phyloP scores from a whole-genome alignment of 2,888 invertebrate species.

The Mayetiola destructor region DNA sequence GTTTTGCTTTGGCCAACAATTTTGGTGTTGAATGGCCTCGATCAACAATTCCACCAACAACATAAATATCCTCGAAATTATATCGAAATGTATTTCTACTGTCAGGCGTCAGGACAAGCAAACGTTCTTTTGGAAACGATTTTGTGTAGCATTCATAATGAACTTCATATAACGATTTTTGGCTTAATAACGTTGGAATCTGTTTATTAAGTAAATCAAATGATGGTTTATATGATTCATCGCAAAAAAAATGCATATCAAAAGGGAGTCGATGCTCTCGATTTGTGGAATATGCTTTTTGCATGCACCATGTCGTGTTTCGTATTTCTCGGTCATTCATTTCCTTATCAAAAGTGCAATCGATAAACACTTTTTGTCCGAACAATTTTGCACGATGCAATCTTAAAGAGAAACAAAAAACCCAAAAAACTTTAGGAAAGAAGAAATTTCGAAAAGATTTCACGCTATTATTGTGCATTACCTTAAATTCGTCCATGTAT shows the following conservation, averaged over 20 bases:
- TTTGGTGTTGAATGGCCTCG: slow-evolving; percentile 50
- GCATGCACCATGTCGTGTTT: no score
- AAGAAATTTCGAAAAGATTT: not conserved
- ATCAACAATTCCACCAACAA: slow-evolving; percentile 74
- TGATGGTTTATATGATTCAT: not conserved
- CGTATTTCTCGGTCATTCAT: no score
- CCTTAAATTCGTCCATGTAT: not conserved
- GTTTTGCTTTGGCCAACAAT: slow-evolving; percentile 72
- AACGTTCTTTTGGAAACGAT: slow-evolving; percentile 57
- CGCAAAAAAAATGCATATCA: not conserved
- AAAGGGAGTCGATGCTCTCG: no score
- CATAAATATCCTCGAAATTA: slow-evolving; percentile 67
- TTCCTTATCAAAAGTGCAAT: no score
- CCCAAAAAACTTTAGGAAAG: not conserved
- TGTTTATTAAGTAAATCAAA: no score
- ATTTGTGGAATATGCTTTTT: no score
- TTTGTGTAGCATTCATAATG: slow-evolving; percentile 60
- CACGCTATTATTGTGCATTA: not conserved
- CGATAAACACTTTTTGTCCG: no score
- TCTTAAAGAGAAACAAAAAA: no score
- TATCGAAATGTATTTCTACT: slow-evolving; percentile 48
- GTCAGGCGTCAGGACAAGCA: slow-evolving; percentile 83
- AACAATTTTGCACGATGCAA: no score
- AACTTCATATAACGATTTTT: no score
- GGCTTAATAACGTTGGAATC: no score